Evolutionary conservation across 2,888 invertebrate species (phyloP), one percentile per base, ranked within the genome.

Genomic region (Drosophila mettleri): DNA sequence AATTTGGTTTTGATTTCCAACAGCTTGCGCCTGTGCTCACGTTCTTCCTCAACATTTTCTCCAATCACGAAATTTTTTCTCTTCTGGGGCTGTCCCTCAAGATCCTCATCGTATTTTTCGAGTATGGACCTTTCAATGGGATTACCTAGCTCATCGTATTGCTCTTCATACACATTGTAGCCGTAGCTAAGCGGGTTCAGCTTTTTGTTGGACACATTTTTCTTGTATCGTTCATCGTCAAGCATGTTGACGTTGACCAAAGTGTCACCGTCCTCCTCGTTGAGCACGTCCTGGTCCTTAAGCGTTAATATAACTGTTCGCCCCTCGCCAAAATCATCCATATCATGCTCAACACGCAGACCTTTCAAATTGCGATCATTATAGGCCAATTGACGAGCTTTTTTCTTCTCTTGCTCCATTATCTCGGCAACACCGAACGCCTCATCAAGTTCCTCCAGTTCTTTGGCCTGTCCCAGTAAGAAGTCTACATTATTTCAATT

Each of bases 391-490:
- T 91, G 93, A 31, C 91, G 92, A 27, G 94, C 93, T 52, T 94
- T 94, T 67, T 93, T 93, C 74, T 94, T 94, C 85, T 97, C 97
- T 78, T 96, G 95, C 74, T 96, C 96, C n/a, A 98, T 94, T 49
- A 98, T 93, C 82, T 95, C 96, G 14, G 95, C 94, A 68, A 98
- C 95, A 31, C 98, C 98, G 94, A 99, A 98, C 91, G 97, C 98
- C 78, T 95, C 96, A 93, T 99, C 99, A 94, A 99, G 94, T 92
- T 99, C 98, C 92, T 98, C 98, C 89, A 99, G 92, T 93, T 97
- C 94, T 91, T 97, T 98, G 22, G 98, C 99, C 97, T 97, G 90
- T 8, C 12, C 0, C 16, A 27, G 7, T 18, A 18, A 45, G n/a
- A 16, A 12, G 29, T 12, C 12, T 3, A n/a, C 3, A 61, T 39